Conservation (phyloP, 2,888 invertebrate genomes). For the Marasmarcha lunaedactyla region DNA sequence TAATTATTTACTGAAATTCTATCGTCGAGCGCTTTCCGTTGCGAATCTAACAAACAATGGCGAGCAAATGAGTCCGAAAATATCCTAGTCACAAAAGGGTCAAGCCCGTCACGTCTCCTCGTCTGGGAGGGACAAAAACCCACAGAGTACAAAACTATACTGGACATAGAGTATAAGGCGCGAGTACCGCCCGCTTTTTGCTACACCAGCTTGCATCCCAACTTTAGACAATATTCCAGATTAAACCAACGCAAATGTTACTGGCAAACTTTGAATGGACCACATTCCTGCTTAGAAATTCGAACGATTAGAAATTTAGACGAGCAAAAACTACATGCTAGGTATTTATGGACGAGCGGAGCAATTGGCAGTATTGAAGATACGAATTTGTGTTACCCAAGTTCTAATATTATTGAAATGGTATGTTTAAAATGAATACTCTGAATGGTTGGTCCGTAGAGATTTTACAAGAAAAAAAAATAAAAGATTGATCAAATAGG, state of each 20-base stretch:
- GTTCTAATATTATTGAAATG: no score
- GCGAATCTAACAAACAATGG: no score
- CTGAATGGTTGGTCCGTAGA: no score
- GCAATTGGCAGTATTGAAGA: no score
- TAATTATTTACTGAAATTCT: no score
- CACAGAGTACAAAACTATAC: slow-evolving; percentile 54
- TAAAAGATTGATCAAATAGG: no score
- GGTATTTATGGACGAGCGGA: no score
- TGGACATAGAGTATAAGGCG: slow-evolving; percentile 64
- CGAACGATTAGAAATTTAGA: not conserved
- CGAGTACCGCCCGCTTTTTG: slow-evolving; percentile 49
- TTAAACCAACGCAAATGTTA: not conserved
- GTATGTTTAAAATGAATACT: no score
- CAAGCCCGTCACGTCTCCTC: slow-evolving; percentile 54
- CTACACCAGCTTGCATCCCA: slow-evolving; percentile 19
- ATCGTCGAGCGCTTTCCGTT: no score
- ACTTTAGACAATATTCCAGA: slow-evolving; percentile 6
- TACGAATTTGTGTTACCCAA: no score
- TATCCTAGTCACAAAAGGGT: slow-evolving; percentile 51
- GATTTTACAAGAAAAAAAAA: no score
- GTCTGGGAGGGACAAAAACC: slow-evolving; percentile 43
- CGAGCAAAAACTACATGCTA: not conserved
- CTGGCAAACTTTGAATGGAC: not conserved
- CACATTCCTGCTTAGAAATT: slow-evolving; percentile 1
- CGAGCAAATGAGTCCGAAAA: no score